Percentiles rank a stretch among this genome's conserved stretches.
Conservation (phyloP, 2,888 invertebrate species). For the Pseudococcus longispinus region DNA sequence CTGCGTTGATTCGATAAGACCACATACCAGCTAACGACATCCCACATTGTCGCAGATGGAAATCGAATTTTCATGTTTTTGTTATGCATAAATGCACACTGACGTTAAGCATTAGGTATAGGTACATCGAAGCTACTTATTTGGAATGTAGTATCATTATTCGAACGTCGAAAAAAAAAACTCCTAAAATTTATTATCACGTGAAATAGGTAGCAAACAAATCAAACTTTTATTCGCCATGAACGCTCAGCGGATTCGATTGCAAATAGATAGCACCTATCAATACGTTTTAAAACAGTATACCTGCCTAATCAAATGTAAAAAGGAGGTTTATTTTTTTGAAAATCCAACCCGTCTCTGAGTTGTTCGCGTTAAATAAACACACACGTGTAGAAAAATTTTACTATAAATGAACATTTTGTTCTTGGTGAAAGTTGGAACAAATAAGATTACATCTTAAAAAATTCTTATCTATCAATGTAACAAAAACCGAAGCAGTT, state of each 20-base stretch:
- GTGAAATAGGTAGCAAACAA: not conserved
- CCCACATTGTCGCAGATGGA: not conserved
- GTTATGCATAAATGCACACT: constrained; percentile 13
- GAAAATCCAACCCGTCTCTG: no score
- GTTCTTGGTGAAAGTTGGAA: constrained; percentile 19
- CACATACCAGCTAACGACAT: no score
- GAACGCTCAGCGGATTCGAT: not conserved
- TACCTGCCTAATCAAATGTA: no score
- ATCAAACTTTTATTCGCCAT: not conserved
- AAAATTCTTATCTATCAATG: constrained; percentile 25
- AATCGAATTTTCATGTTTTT: constrained; percentile 12
- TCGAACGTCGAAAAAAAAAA: not conserved
- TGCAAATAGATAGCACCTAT: not conserved
- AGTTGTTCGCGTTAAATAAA: not conserved
- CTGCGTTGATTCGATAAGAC: no score
- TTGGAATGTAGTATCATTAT: not conserved
- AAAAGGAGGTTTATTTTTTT: no score
- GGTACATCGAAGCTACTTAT: not conserved
- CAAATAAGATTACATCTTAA: constrained; percentile 32
- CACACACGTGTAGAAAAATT: not conserved
- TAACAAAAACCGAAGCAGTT: constrained; percentile 15
- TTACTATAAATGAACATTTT: constrained; percentile 38
- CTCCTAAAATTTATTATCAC: not conserved
- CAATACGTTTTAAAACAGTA: not conserved
- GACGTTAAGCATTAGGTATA: not conserved